phyloP scores from a whole-genome alignment of 2,797 vertebrate species.

The Euthynnus affinis region DNA sequence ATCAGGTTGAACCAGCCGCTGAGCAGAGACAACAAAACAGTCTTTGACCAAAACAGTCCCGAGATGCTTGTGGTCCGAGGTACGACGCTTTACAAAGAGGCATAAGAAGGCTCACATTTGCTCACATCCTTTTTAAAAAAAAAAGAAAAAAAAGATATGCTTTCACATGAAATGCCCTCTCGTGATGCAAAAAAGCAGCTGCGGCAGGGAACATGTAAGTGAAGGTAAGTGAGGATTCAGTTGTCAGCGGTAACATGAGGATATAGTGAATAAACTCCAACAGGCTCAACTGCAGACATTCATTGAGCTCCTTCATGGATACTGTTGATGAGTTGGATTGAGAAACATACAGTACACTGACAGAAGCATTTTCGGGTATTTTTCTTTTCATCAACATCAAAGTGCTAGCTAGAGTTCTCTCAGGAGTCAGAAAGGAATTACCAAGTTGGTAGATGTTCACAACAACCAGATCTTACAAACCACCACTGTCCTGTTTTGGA shows the following conservation, averaged over 20 bases:
- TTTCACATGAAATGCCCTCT: conserved; percentile 52
- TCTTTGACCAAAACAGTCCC: conserved; percentile 73
- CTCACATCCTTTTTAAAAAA: conserved; percentile 43
- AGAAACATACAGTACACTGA: conserved; percentile 65
- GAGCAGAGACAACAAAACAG: conserved; percentile 67
- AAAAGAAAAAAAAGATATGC: background rate
- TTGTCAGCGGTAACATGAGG: conserved; percentile 40
- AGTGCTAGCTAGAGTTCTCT: conserved; percentile 55
- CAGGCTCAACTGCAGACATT: conserved; percentile 63
- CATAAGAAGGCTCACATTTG: conserved; percentile 58
- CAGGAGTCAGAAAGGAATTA: conserved; percentile 44
- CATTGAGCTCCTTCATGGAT: conserved; percentile 56
- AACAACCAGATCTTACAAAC: conserved; percentile 28
- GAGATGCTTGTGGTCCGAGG: conserved; percentile 67
- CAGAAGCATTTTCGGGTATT: conserved; percentile 56
- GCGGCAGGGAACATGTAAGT: conserved; percentile 43
- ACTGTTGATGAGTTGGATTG: conserved; percentile 56
- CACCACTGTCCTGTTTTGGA: conserved; percentile 17
- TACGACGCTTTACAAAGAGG: conserved; percentile 63
- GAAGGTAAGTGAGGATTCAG: conserved; percentile 47
- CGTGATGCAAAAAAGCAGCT: conserved; percentile 61
- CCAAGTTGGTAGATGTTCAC: conserved; percentile 24
- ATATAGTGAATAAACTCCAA: conserved; percentile 43
- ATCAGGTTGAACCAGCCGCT: conserved; percentile 57
- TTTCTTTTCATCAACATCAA: conserved; percentile 57